Conservation (phyloP, 2,888 invertebrate genomes). For the Apotomis capreana region DNA sequence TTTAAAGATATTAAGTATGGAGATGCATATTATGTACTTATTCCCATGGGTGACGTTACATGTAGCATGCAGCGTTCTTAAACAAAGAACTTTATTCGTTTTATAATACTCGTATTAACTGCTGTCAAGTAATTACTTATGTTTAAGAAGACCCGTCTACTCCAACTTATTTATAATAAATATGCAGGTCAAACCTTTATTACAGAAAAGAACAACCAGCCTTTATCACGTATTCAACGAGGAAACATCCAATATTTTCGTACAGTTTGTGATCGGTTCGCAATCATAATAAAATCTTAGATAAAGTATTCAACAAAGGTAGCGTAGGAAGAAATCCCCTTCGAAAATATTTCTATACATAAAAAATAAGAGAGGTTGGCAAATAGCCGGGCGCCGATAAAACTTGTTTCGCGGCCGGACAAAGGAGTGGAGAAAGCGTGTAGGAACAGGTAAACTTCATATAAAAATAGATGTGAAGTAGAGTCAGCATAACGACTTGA, state of each 20-base stretch:
- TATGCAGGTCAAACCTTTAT: constrained; percentile 8
- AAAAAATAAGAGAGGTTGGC: constrained; percentile 34
- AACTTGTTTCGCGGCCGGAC: constrained; percentile 35
- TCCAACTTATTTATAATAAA: background rate
- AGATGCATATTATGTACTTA: too few species aligned
- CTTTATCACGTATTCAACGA: constrained; percentile 26
- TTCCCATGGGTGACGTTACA: too few species aligned
- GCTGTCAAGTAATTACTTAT: too few species aligned
- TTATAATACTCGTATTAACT: too few species aligned
- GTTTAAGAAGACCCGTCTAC: background rate
- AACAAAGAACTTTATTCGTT: too few species aligned
- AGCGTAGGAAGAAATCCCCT: constrained; percentile 23
- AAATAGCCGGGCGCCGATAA: constrained; percentile 31
- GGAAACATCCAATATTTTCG: constrained; percentile 30
- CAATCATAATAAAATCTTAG: constrained; percentile 42
- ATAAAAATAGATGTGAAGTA: background rate
- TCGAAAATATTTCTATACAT: constrained; percentile 41
- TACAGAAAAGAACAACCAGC: constrained; percentile 20
- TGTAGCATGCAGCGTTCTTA: too few species aligned
- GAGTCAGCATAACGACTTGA: too few species aligned
- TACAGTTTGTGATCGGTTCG: constrained; percentile 35
- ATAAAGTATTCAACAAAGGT: constrained; percentile 42
- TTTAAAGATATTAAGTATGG: too few species aligned
- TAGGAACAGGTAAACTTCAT: background rate
- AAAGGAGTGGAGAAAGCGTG: constrained; percentile 2